These are phyloP conservation scores for Podilymbus podiceps DNA, from an alignment of 2,113 vertebrate genomes.

Conservation along the genomic window DNA sequence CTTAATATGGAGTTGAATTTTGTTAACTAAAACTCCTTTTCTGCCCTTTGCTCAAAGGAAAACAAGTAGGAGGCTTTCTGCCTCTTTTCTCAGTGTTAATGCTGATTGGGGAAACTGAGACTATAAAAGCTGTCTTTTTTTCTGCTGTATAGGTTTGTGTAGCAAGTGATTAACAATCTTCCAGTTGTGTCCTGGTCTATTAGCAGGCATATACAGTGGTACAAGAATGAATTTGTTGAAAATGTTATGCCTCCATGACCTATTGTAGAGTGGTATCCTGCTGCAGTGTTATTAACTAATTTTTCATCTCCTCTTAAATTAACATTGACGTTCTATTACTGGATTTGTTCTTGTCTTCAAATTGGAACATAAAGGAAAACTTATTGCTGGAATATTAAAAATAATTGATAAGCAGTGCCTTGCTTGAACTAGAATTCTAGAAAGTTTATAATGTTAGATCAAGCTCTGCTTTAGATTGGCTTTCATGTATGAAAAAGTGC, in stretches of 20 bases:
- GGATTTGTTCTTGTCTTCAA: constrained; percentile 69
- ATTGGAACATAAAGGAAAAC: constrained; percentile 67
- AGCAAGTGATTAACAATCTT: constrained; percentile 53
- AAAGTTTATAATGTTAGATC: constrained; percentile 40
- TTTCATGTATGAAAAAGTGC: not conserved
- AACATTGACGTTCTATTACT: constrained; percentile 69
- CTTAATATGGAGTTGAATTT: constrained; percentile 38
- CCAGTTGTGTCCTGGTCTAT: constrained; percentile 46
- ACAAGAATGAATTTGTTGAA: constrained; percentile 72
- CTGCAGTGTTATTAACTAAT: constrained; percentile 71
- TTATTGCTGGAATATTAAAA: constrained; percentile 63
- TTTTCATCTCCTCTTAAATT: constrained; percentile 76
- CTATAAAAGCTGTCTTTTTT: not conserved
- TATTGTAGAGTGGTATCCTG: constrained; percentile 62
- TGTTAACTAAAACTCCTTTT: constrained; percentile 43
- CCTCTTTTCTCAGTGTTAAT: not conserved
- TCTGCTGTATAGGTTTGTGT: constrained; percentile 16
- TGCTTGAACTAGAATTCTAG: constrained; percentile 52
- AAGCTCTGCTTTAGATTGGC: constrained; percentile 39
- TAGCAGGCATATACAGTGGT: constrained; percentile 65
- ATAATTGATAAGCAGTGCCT: constrained; percentile 65
- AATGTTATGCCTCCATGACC: constrained; percentile 67
- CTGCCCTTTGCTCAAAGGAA: constrained; percentile 31
- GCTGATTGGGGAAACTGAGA: not conserved
- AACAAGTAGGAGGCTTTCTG: not conserved